phyloP scores from a whole-genome alignment of 2,113 vertebrate genomes.

The Rhineura floridana region DNA sequence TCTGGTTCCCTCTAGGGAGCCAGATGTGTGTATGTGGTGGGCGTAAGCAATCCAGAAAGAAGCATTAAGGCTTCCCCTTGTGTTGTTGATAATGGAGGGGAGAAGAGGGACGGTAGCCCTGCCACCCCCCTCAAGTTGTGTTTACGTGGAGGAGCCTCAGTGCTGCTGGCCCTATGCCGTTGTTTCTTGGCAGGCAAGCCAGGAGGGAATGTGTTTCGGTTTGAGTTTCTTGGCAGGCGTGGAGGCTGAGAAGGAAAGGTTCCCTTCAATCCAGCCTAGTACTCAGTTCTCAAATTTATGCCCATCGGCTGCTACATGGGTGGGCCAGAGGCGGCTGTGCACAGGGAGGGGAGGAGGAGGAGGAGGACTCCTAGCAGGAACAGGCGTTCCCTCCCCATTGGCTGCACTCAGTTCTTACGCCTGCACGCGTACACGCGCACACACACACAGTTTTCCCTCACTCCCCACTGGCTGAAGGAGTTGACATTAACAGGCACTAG shows the following conservation, averaged over 20 bases:
- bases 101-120: slow-evolving; percentile 37
- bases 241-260: slow-evolving; percentile 56
- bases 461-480: neutral
- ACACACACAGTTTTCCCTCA: neutral
- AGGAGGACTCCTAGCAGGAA: slow-evolving; percentile 49
- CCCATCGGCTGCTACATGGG: slow-evolving; percentile 74
- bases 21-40: slow-evolving; percentile 22
- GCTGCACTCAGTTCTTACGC: slow-evolving; percentile 12
- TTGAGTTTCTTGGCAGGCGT: slow-evolving; percentile 73
- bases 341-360: slow-evolving; percentile 55
- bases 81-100: slow-evolving; percentile 29
- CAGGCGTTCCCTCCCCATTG: slow-evolving; percentile 45
- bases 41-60: neutral
- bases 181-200: slow-evolving; percentile 67
- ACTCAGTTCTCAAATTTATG: slow-evolving; percentile 70
- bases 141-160: slow-evolving; percentile 51
- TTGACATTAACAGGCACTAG: neutral
- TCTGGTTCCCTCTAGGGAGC: slow-evolving; percentile 3
- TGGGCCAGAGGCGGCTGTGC: slow-evolving; percentile 64
- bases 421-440: accelerated
- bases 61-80: neutral
- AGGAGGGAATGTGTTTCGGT: slow-evolving; percentile 72
- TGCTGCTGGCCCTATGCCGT: slow-evolving; percentile 60
- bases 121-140: neutral
- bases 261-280: slow-evolving; percentile 65